Evolutionary conservation across 2,797 vertebrate species (phyloP).

Genomic region (Myotis pilosus): DNA sequence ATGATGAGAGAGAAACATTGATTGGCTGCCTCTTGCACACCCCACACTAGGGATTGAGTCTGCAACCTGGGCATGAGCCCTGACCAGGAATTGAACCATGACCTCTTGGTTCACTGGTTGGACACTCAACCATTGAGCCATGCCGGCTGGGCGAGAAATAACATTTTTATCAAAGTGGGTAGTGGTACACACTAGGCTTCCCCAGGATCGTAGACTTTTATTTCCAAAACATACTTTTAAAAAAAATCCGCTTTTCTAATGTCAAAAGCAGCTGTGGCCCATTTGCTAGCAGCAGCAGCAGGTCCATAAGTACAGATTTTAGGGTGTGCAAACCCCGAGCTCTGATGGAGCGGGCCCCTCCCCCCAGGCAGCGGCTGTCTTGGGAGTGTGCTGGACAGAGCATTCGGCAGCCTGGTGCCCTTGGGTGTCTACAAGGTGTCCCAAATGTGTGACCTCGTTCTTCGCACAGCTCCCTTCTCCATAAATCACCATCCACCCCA

Average conservation of each 20-base stretch:
- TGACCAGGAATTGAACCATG: too few relatives aligned
- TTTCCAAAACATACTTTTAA: conserved; percentile 48
- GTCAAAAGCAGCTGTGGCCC: conserved; percentile 69
- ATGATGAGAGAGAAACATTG: too few relatives aligned
- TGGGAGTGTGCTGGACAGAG: background rate
- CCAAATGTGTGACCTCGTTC: conserved; percentile 44
- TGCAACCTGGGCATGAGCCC: too few relatives aligned
- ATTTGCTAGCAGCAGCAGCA: conserved; percentile 67
- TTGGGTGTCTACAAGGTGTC: conserved; percentile 46
- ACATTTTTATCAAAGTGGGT: conserved; percentile 28
- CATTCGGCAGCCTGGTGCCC: conserved; percentile 57
- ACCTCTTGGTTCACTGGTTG: too few relatives aligned
- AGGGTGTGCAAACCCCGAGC: conserved; percentile 22
- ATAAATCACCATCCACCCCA: conserved; percentile 61
- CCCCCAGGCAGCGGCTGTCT: conserved; percentile 30
- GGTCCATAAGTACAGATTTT: conserved; percentile 64
- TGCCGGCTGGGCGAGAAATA: too few relatives aligned
- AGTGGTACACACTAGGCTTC: conserved; percentile 41
- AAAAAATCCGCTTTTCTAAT: conserved; percentile 43
- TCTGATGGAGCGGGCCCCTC: conserved; percentile 41
- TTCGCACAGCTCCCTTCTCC: conserved; percentile 52
- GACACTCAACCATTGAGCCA: too few relatives aligned
- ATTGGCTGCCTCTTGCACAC: too few relatives aligned
- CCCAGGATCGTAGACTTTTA: conserved; percentile 33
- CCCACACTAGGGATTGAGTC: too few relatives aligned